These are phyloP conservation scores for Sussaba pulchella DNA, from an alignment of 2,888 invertebrate genomes.

Conservation along the genomic window DNA sequence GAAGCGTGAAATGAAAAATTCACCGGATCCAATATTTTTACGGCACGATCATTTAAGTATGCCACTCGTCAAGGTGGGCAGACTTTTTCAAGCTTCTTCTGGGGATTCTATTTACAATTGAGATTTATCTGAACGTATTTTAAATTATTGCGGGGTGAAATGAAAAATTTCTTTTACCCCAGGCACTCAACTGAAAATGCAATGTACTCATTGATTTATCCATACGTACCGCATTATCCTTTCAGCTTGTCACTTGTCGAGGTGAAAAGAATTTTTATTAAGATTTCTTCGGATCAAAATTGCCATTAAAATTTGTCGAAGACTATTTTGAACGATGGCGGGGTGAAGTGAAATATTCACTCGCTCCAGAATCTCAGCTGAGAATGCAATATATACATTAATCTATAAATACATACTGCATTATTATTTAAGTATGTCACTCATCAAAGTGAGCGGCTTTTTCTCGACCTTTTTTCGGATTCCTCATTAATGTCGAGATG, in stretches of 20 bases:
- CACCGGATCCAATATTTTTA: no score
- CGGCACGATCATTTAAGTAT: no score
- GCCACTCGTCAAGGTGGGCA: no score
- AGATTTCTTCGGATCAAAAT: slow-evolving; percentile 25
- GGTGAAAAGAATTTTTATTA: slow-evolving; percentile 19
- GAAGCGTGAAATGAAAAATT: slow-evolving; percentile 38
- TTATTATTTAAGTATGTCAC: no score
- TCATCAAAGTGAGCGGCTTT: no score
- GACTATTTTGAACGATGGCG: no score
- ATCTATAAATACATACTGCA: no score
- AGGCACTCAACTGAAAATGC: neutral
- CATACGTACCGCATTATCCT: slow-evolving; percentile 15
- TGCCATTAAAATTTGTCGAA: no score
- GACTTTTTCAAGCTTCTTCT: neutral
- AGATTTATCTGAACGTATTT: slow-evolving; percentile 13
- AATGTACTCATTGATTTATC: slow-evolving; percentile 12
- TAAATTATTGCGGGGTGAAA: slow-evolving; percentile 33
- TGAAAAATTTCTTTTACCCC: no score
- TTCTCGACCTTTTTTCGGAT: neutral
- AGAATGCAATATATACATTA: neutral
- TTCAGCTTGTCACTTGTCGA: slow-evolving; percentile 14
- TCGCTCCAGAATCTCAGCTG: neutral
- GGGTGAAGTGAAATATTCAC: no score
- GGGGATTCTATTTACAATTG: neutral
- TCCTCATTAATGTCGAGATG: slow-evolving; percentile 14